Evolutionary conservation across 2,797 vertebrate genomes (phyloP), one percentile per base, ranked within the genome.

Genomic region (Nannoperca obscura): DNA sequence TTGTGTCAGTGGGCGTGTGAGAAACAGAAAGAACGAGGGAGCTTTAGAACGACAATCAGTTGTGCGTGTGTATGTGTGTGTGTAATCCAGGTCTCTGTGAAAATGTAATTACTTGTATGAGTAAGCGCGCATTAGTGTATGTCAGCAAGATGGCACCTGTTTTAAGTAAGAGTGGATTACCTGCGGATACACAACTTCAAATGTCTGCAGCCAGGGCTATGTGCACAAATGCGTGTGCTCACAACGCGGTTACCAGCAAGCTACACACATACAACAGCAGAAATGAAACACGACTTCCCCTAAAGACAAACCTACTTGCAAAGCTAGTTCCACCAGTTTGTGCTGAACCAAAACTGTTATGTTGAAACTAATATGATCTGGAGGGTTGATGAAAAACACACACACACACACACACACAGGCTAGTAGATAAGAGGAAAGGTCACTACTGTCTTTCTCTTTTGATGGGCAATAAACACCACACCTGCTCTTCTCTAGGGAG

Each of bases 41-140:
- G 89, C 81, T 86, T 89, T 64, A 64, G 65, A 84, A 67, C 5
- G 49, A 74, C 80, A 86, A 82, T 81, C 86, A 86, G 11, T 63
- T 27, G 30, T 22, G 24, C n/a, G 24, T 67, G 24, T 72, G 76
- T 47, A 34, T 44, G 44, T 34, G 57, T 38, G n/a, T 64, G 11
- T 38, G 71, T 87, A 86, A 91, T 92, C 90, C 91, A 85, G 84
- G 81, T 88, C 72, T 88, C 75, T 84, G 84, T 86, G 84, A 90
- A 93, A 94, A 90, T 92, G 92, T 91, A 93, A 94, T 94, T 93
- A 92, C 90, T 90, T 90, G 92, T 93, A 86, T 92, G 94, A 93
- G 90, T 90, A 93, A 91, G 89, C 83, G 58, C 49, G 88, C 86
- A 91, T 89, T 89, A 88, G 90, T 90, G 88, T 86, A 89, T 88